These are phyloP conservation scores for Drosophila lowei DNA, from an alignment of 1,140 invertebrate species.

Conservation along the genomic window DNA sequence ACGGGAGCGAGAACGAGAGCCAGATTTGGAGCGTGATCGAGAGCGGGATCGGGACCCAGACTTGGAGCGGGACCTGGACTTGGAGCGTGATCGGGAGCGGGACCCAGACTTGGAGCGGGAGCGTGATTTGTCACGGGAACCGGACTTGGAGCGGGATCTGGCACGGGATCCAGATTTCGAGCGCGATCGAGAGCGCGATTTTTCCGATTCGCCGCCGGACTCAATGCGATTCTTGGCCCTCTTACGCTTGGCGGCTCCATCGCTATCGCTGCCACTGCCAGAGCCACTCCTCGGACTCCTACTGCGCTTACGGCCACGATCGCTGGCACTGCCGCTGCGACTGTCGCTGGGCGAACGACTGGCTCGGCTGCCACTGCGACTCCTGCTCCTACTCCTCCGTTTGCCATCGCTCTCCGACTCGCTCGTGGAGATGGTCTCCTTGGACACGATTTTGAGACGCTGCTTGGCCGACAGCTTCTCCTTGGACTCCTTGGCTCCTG, in stretches of 20 bases:
- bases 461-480: slow-evolving; percentile 90
- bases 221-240: slow-evolving; percentile 80
- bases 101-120: slow-evolving; percentile 80
- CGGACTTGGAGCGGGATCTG: slow-evolving; percentile 45
- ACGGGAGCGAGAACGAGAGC: slow-evolving; percentile 62
- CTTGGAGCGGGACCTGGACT: slow-evolving; percentile 75
- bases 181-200: slow-evolving; percentile 77
- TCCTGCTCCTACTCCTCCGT: slow-evolving; percentile 69
- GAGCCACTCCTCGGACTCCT: slow-evolving; percentile 31
- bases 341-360: slow-evolving; percentile 73
- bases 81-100: slow-evolving; percentile 72
- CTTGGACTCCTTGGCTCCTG: slow-evolving; percentile 72
- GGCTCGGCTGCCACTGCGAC: slow-evolving; percentile 36
- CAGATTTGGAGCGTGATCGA: slow-evolving; percentile 63
- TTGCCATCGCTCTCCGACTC: slow-evolving; percentile 93
- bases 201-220: slow-evolving; percentile 81
- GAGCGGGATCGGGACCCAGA: slow-evolving; percentile 6
- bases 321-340: slow-evolving; percentile 49
- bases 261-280: slow-evolving; percentile 74
- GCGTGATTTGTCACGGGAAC: slow-evolving; percentile 42
- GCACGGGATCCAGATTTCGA: slow-evolving; percentile 61
- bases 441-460: slow-evolving; percentile 94
- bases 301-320: slow-evolving; percentile 71
- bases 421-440: slow-evolving; percentile 97
- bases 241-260: slow-evolving; percentile 45